Evolutionary conservation across 2,797 vertebrate species (phyloP).

Genomic region (Enteromius trimaculatus): DNA sequence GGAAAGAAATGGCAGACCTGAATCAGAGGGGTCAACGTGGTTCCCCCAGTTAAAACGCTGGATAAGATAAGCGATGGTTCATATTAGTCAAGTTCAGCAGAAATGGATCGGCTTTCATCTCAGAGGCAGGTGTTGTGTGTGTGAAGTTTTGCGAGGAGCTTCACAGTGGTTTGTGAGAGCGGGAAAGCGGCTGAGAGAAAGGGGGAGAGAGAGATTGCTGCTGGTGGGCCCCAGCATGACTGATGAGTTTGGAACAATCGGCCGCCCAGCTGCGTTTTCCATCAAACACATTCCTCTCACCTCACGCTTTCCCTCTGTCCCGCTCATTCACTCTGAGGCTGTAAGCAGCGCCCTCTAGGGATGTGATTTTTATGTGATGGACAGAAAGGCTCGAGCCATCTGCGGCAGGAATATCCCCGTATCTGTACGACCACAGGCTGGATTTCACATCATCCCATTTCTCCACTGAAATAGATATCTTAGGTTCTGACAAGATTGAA

Average conservation of each 20-base stretch:
- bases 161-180: slow-evolving; percentile 46
- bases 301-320: slow-evolving; percentile 75
- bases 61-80: slow-evolving; percentile 52
- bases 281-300: slow-evolving; percentile 85
- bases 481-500: slow-evolving; percentile 38
- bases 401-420: slow-evolving; percentile 14
- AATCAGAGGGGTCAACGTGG: slow-evolving; percentile 4
- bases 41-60: slow-evolving; percentile 47
- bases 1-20: slow-evolving; percentile 28
- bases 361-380: slow-evolving; percentile 69
- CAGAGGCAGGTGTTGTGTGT: slow-evolving; percentile 58
- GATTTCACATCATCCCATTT: slow-evolving; percentile 22
- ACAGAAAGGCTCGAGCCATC: slow-evolving; percentile 31
- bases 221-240: slow-evolving; percentile 83
- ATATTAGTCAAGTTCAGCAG: slow-evolving; percentile 44
- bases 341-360: slow-evolving; percentile 76
- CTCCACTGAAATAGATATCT: slow-evolving; percentile 18
- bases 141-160: slow-evolving; percentile 47
- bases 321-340: slow-evolving; percentile 69
- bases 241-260: slow-evolving; percentile 83
- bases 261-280: slow-evolving; percentile 85
- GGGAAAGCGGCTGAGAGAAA: slow-evolving; percentile 25
- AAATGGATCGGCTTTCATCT: slow-evolving; percentile 61
- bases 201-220: slow-evolving; percentile 62
- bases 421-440: slow-evolving; percentile 13